phyloP scores from a whole-genome alignment of 2,888 invertebrate genomes.

The Caenorhabditis becei region DNA sequence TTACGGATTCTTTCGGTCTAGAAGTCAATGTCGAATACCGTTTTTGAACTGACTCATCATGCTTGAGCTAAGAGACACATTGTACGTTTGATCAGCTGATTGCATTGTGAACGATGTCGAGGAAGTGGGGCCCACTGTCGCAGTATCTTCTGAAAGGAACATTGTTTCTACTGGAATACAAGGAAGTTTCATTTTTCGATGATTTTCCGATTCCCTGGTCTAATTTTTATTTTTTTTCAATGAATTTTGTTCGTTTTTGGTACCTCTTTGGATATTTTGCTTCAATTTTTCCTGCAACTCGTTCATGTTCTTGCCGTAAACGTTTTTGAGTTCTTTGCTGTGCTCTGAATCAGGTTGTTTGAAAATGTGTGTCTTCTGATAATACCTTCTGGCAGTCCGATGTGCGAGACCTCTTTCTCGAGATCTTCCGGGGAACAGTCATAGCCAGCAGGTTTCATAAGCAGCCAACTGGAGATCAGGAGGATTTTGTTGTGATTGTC shows the following conservation, averaged over 20 bases:
- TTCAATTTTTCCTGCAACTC: slow-evolving; percentile 23
- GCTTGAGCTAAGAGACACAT: slow-evolving; percentile 16
- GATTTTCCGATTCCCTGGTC: no score
- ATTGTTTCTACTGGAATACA: no score
- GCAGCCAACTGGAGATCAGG: slow-evolving; percentile 41
- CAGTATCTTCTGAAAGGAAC: slow-evolving; percentile 35
- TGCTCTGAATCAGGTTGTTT: slow-evolving; percentile 13
- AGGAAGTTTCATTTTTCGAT: no score
- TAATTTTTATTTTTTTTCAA: background rate
- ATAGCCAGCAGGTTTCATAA: slow-evolving; percentile 52
- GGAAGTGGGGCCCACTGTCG: background rate
- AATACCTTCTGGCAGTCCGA: slow-evolving; percentile 39
- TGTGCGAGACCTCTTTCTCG: slow-evolving; percentile 45
- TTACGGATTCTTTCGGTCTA: background rate
- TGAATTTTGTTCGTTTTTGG: background rate
- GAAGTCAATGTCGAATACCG: slow-evolving; percentile 10
- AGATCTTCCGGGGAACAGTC: slow-evolving; percentile 49
- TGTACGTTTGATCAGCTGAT: slow-evolving; percentile 1
- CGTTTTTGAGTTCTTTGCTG: slow-evolving; percentile 25
- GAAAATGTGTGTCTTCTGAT: background rate
- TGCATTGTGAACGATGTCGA: slow-evolving; percentile 33
- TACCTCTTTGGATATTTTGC: slow-evolving; percentile 32
- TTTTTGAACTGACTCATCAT: slow-evolving; percentile 41
- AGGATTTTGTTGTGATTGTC: slow-evolving; percentile 19
- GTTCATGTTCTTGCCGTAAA: slow-evolving; percentile 17